These are phyloP conservation scores for Ommatoiulus sabulosus DNA, from an alignment of 2,888 invertebrate genomes.

Conservation along the genomic window DNA sequence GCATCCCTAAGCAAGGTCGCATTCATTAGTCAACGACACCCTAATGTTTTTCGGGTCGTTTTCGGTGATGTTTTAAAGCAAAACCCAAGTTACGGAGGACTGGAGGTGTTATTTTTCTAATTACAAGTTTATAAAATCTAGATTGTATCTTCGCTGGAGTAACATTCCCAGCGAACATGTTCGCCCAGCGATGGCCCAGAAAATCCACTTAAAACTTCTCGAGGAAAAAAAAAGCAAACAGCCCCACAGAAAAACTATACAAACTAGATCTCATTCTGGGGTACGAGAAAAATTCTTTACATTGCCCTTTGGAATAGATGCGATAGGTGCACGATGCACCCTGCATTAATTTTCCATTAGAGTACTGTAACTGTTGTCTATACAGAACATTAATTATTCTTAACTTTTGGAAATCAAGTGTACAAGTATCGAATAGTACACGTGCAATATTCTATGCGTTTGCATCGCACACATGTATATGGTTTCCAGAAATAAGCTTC, in stretches of 20 bases:
- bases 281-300: too few species aligned
- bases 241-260: neutral
- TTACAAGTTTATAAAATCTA: conserved; percentile 23
- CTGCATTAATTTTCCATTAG: too few species aligned
- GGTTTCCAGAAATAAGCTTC: conserved; percentile 15
- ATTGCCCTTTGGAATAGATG: too few species aligned
- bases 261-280: too few species aligned
- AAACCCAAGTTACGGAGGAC: conserved; percentile 22
- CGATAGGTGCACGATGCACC: too few species aligned
- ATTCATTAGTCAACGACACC: conserved; percentile 24
- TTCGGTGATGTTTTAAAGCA: neutral
- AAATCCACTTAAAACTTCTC: neutral
- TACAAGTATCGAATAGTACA: too few species aligned
- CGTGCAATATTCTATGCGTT: too few species aligned
- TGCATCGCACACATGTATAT: conserved; percentile 18
- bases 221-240: neutral
- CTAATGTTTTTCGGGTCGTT: conserved; percentile 29
- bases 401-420: too few species aligned
- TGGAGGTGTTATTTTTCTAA: conserved; percentile 43
- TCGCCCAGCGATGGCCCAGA: neutral
- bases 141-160: neutral
- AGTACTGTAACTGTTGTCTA: too few species aligned
- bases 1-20: neutral
- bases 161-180: neutral
- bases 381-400: too few species aligned